Evolutionary conservation across 2,888 invertebrate species (phyloP).

Genomic region (Melieria crassipennis): DNA sequence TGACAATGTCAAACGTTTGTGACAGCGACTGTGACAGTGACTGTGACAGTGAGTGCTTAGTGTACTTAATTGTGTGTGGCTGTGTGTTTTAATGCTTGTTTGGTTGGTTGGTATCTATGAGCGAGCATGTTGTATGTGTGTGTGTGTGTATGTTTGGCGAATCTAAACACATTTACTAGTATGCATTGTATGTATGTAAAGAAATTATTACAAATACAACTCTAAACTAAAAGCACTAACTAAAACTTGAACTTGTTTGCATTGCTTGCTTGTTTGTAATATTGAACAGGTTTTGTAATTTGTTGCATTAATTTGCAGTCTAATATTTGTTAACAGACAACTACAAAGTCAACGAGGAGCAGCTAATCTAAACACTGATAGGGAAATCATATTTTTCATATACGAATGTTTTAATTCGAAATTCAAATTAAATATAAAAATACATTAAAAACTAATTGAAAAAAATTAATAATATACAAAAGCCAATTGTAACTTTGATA

Average conservation of each 20-base stretch:
- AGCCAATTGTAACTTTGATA: neutral
- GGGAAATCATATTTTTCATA: too few species aligned
- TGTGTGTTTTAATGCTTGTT: too few species aligned
- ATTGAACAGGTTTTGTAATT: neutral
- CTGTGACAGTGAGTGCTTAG: neutral
- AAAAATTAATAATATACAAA: neutral
- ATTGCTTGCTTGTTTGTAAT: neutral
- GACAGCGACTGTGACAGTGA: neutral
- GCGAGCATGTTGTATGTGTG: neutral
- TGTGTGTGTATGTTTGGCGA: neutral
- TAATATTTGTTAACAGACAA: too few species aligned
- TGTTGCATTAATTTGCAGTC: neutral
- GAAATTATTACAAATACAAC: neutral
- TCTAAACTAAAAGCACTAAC: slow-evolving; percentile 31
- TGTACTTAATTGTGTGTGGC: too few species aligned
- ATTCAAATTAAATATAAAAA: neutral
- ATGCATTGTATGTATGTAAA: slow-evolving; percentile 11
- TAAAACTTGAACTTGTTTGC: slow-evolving; percentile 9
- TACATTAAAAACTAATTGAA: too few species aligned
- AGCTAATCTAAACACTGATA: too few species aligned
- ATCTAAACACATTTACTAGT: neutral
- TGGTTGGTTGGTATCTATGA: too few species aligned
- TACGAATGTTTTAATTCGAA: neutral
- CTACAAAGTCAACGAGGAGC: too few species aligned
- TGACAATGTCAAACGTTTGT: too few species aligned